Evolutionary conservation across 2,113 vertebrate genomes (phyloP).

Genomic region (Prolemur simus): DNA sequence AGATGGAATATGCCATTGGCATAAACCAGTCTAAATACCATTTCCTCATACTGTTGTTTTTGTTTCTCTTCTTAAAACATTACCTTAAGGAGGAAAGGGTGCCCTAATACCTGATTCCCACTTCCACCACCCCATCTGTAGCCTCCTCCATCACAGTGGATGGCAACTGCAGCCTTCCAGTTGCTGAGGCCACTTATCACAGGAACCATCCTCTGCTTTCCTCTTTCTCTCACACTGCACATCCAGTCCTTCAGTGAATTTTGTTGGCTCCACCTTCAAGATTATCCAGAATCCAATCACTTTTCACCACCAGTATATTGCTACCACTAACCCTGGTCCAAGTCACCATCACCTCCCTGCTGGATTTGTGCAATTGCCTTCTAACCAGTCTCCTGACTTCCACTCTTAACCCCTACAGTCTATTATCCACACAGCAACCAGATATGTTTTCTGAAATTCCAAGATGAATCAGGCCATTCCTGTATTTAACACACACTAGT

Average conservation of each 20-base stretch:
- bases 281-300: background rate
- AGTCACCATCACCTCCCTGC: background rate
- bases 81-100: background rate
- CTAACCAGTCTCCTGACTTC: background rate
- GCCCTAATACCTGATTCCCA: background rate
- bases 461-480: background rate
- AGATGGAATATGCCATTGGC: background rate
- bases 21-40: background rate
- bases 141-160: too few species aligned
- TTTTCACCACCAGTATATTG: background rate
- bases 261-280: background rate
- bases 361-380: background rate
- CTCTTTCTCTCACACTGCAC: background rate
- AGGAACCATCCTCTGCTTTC: background rate
- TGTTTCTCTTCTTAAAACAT: background rate
- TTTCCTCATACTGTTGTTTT: background rate
- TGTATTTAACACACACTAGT: background rate
- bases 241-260: background rate
- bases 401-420: background rate
- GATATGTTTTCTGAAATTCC: background rate
- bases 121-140: background rate
- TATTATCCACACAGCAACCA: background rate
- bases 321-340: background rate
- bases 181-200: background rate
- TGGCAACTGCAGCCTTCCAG: background rate